Evolutionary conservation across 2,113 vertebrate species (phyloP).

Genomic region (Hydrolagus affinis): DNA sequence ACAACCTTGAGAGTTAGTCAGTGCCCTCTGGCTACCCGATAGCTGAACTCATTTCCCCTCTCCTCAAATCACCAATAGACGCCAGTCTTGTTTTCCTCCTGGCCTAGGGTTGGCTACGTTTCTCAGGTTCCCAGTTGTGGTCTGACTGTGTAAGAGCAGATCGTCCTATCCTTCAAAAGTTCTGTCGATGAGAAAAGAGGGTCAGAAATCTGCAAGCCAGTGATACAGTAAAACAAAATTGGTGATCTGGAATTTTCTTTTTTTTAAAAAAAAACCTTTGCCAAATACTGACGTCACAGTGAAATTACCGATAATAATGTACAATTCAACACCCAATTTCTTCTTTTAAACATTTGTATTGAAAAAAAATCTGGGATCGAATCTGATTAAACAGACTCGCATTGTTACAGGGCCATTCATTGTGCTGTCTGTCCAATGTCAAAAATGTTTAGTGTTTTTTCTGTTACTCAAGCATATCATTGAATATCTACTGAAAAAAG

Average conservation of each 20-base stretch:
- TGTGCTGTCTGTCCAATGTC: neutral
- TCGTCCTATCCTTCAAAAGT: no score
- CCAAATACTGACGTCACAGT: neutral
- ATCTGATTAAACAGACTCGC: neutral
- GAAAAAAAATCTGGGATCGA: neutral
- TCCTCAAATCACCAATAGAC: no score
- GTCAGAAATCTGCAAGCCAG: no score
- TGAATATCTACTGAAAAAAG: neutral
- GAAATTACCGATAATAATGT: neutral
- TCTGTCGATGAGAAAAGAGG: no score
- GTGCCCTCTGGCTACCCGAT: no score
- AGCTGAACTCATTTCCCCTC: no score
- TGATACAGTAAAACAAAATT: neutral
- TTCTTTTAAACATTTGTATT: neutral
- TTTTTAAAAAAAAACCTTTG: neutral
- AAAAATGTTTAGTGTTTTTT: neutral
- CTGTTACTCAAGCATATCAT: neutral
- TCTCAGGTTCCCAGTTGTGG: no score
- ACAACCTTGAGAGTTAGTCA: no score
- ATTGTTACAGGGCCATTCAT: neutral
- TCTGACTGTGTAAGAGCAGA: no score
- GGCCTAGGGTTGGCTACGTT: no score
- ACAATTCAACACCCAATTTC: neutral
- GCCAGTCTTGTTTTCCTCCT: no score
- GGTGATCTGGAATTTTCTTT: neutral